A percentile compares a stretch with the other conserved stretches of the same genome.
Evolutionary conservation across 2,797 vertebrate genomes (phyloP).

Genomic region (Sebastolobus altivelis): DNA sequence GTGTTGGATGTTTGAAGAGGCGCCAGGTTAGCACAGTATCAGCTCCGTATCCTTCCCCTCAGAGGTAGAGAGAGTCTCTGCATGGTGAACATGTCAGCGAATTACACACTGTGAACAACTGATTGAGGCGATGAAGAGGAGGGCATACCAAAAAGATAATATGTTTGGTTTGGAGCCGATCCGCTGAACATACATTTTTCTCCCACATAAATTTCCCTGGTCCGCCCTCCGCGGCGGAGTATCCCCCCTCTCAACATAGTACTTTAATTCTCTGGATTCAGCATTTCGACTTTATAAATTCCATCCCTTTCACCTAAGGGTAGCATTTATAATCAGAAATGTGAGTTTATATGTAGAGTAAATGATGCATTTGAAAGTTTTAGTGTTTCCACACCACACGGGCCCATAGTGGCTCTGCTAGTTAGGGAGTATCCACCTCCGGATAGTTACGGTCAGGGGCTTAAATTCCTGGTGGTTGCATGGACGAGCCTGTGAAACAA

Average conservation of each 20-base stretch:
- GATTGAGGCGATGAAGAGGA: conserved; percentile 84
- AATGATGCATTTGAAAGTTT: conserved; percentile 82
- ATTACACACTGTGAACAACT: conserved; percentile 82
- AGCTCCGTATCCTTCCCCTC: conserved; percentile 68
- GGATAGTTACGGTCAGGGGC: conserved; percentile 55
- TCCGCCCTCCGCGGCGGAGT: conserved; percentile 68
- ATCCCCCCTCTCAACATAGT: conserved; percentile 49
- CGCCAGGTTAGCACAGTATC: conserved; percentile 77
- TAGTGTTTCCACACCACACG: conserved; percentile 72
- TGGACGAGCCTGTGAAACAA: conserved; percentile 60
- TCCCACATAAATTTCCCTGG: conserved; percentile 83
- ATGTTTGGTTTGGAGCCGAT: conserved; percentile 84
- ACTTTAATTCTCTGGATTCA: conserved; percentile 80
- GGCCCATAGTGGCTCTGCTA: conserved; percentile 50
- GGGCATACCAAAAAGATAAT: conserved; percentile 83
- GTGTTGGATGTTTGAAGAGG: conserved; percentile 77
- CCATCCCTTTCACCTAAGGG: conserved; percentile 78
- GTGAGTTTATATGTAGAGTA: conserved; percentile 77
- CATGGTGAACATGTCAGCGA: conserved; percentile 82
- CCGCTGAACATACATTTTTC: conserved; percentile 86
- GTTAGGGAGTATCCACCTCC: conserved; percentile 66
- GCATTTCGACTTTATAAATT: conserved; percentile 80
- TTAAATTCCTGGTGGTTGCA: conserved; percentile 64
- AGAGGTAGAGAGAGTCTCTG: conserved; percentile 74
- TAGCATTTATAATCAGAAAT: conserved; percentile 82